A percentile compares a stretch with the other conserved stretches of the same genome.
Evolutionary conservation across 1,140 invertebrate species (phyloP).

Genomic region (Megalonaias nervosa): DNA sequence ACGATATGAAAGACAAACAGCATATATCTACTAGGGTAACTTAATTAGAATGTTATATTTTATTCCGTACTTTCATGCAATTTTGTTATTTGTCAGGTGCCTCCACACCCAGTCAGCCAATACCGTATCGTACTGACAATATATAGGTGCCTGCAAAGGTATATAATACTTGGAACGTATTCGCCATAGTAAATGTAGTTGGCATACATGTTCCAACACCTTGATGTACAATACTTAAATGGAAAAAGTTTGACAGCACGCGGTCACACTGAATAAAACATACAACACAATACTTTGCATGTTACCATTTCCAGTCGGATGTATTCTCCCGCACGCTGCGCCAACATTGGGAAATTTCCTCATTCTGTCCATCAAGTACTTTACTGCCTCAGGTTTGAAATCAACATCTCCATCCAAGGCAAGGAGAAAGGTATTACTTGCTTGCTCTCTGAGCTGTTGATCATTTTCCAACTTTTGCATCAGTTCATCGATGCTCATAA

Average conservation of each 20-base stretch:
- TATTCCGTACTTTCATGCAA: too few species aligned
- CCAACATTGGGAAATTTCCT: conserved; percentile 73
- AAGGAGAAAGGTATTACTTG: conserved; percentile 74
- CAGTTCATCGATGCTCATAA: conserved; percentile 94
- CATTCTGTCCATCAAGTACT: conserved; percentile 73
- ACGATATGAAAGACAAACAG: too few species aligned
- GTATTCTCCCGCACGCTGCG: conserved; percentile 74
- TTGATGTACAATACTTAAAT: not conserved
- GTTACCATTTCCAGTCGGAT: conserved; percentile 68
- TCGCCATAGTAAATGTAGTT: too few species aligned
- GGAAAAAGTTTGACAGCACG: not conserved
- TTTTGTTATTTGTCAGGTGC: too few species aligned
- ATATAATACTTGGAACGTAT: too few species aligned
- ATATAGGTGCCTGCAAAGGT: too few species aligned
- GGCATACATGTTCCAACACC: too few species aligned
- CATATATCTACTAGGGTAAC: too few species aligned
- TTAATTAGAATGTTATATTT: too few species aligned
- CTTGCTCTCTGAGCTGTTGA: conserved; percentile 91
- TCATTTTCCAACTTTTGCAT: conserved; percentile 84
- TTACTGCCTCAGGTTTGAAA: conserved; percentile 73
- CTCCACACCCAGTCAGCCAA: too few species aligned
- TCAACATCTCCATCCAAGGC: conserved; percentile 75
- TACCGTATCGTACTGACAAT: too few species aligned
- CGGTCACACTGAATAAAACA: not conserved
- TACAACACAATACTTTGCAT: not conserved